phyloP scores from a whole-genome alignment of 2,797 vertebrate genomes.

The Vultur gryphus region DNA sequence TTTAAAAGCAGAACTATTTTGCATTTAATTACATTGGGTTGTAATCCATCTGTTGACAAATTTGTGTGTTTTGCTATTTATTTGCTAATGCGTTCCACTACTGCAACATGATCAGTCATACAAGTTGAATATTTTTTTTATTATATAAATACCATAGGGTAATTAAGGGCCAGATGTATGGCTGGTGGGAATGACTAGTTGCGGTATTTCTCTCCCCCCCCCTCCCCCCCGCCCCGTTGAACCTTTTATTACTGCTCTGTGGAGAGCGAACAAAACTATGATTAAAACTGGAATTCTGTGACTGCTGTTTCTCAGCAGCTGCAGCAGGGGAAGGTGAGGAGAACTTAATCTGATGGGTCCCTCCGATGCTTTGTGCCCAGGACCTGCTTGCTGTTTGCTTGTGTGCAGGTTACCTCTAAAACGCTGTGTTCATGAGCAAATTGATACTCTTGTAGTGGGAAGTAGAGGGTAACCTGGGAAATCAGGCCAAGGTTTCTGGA shows the following conservation, averaged over 20 bases:
- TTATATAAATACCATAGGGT: conserved; percentile 63
- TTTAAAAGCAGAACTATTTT: conserved; percentile 72
- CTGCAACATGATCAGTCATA: conserved; percentile 59
- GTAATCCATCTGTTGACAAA: conserved; percentile 74
- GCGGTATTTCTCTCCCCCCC: neutral
- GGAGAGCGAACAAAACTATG: conserved; percentile 26
- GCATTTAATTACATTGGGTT: conserved; percentile 68
- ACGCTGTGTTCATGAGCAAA: rapidly evolving
- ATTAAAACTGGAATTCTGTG: conserved; percentile 11
- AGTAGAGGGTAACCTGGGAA: neutral
- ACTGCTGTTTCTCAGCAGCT: neutral
- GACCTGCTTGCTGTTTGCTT: neutral
- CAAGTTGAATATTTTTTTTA: conserved; percentile 62
- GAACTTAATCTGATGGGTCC: too few species aligned
- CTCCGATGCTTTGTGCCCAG: neutral
- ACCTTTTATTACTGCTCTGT: conserved; percentile 39
- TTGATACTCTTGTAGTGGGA: rapidly evolving
- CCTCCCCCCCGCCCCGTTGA: neutral
- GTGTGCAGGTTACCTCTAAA: neutral
- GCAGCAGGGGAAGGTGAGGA: neutral
- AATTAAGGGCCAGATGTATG: conserved; percentile 67
- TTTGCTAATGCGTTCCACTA: conserved; percentile 61
- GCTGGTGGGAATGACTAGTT: conserved; percentile 21
- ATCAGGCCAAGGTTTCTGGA: neutral
- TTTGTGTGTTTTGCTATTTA: conserved; percentile 66